A percentile compares a stretch with the other conserved stretches of the same genome.
Conservation (phyloP, 2,888 invertebrate species). For the Clunio marinus region DNA sequence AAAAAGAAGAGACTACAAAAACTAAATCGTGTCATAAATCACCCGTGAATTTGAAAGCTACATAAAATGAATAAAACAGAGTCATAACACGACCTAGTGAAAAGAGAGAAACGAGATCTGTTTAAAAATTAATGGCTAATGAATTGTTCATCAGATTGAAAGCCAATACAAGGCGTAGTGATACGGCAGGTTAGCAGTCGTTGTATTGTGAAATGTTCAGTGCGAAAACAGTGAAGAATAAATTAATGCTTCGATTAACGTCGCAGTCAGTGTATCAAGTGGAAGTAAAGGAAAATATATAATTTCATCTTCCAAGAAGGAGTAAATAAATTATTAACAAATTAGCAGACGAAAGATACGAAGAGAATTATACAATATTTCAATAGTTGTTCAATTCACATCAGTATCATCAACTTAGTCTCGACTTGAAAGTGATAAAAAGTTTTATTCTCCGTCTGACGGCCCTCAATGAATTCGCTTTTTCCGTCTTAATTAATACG, state of each 20-base stretch:
- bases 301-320: slow-evolving; percentile 9
- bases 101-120: not conserved
- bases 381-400: not conserved
- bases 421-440: slow-evolving; percentile 13
- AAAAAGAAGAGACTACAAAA: too few relatives aligned
- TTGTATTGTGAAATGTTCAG: slow-evolving; percentile 3
- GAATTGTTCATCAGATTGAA: slow-evolving; percentile 7
- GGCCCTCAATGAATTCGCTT: not conserved
- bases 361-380: not conserved
- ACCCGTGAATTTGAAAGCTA: not conserved
- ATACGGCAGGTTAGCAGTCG: slow-evolving; percentile 3
- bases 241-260: not conserved
- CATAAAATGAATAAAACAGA: slow-evolving; percentile 7
- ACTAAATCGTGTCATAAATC: too few relatives aligned
- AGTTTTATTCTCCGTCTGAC: not conserved
- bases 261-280: not conserved
- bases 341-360: not conserved
- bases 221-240: slow-evolving; percentile 2
- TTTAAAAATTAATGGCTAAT: slow-evolving; percentile 27
- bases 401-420: not conserved
- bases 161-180: not conserved
- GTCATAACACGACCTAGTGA: not conserved
- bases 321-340: not conserved
- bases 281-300: not conserved
- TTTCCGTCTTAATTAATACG: not conserved